Evolutionary conservation across 2,113 vertebrate species (phyloP).

Genomic region (Triplophysa tibetana): DNA sequence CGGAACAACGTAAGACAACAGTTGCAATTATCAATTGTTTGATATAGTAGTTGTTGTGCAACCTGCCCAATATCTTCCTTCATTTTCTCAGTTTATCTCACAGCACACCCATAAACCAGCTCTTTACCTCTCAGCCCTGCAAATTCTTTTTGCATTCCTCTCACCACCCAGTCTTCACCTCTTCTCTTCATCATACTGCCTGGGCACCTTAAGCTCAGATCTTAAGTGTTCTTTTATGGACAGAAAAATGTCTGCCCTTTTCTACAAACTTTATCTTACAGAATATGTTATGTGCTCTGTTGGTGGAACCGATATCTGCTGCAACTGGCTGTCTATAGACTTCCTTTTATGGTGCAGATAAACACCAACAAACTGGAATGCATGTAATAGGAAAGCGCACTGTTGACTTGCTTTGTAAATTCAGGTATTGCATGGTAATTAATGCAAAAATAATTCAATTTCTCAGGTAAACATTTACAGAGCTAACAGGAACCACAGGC

Average conservation of each 20-base stretch:
- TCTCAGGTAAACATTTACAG: constrained; percentile 45
- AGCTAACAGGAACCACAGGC: constrained; percentile 42
- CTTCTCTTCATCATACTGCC: not conserved
- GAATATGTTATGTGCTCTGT: not conserved
- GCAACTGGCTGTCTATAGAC: not conserved
- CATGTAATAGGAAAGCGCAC: constrained; percentile 59
- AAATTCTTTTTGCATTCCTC: not conserved
- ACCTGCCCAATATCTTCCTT: not conserved
- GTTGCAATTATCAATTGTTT: not conserved
- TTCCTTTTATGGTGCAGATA: not conserved
- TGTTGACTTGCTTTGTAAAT: constrained; percentile 58
- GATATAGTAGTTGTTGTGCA: not conserved
- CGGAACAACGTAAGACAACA: not conserved
- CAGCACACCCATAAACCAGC: not conserved
- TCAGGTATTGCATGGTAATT: constrained; percentile 53
- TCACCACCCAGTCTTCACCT: not conserved
- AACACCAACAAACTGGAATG: constrained; percentile 47
- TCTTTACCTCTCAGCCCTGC: not conserved
- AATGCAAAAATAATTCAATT: constrained; percentile 61
- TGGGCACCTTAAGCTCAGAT: not conserved
- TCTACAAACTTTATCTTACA: not conserved
- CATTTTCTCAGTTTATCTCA: not conserved
- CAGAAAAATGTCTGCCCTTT: not conserved
- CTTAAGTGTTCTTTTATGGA: not conserved
- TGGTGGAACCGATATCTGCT: not conserved